Evolutionary conservation across 2,888 invertebrate genomes (phyloP).

Genomic region (Cyaniris semiargus): DNA sequence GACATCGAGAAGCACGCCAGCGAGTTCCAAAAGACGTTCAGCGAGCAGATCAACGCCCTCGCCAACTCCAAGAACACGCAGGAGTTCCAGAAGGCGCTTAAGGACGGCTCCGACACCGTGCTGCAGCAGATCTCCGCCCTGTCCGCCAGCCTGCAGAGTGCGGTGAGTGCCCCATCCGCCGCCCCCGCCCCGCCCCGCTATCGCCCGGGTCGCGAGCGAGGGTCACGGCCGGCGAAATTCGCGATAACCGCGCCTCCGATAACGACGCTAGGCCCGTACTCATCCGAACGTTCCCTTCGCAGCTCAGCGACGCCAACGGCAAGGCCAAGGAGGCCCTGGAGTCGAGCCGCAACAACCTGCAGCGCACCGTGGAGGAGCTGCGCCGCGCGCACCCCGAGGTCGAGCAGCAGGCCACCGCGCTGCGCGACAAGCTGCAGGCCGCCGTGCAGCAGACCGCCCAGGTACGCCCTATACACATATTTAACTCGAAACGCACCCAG

Average conservation of each 20-base stretch:
- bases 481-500: not conserved
- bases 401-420: constrained; percentile 58
- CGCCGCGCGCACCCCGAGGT: constrained; percentile 68
- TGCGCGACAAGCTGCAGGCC: constrained; percentile 57
- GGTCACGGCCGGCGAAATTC: constrained; percentile 24
- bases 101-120: constrained; percentile 62
- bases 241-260: constrained; percentile 22
- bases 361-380: constrained; percentile 60
- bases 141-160: constrained; percentile 55
- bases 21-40: constrained; percentile 61
- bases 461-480: constrained; percentile 45
- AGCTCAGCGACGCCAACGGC: constrained; percentile 65
- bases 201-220: not conserved
- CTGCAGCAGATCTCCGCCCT: constrained; percentile 56
- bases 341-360: constrained; percentile 54
- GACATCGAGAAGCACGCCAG: constrained; percentile 62
- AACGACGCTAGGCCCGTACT: not conserved
- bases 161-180: constrained; percentile 54
- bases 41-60: constrained; percentile 55
- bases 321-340: constrained; percentile 67
- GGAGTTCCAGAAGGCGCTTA: constrained; percentile 60
- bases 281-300: constrained; percentile 29
- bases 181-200: not conserved
- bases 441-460: constrained; percentile 59
- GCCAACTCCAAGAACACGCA: constrained; percentile 63